Evolutionary conservation across 2,797 vertebrate species (phyloP).

Genomic region (Anguilla anguilla): DNA sequence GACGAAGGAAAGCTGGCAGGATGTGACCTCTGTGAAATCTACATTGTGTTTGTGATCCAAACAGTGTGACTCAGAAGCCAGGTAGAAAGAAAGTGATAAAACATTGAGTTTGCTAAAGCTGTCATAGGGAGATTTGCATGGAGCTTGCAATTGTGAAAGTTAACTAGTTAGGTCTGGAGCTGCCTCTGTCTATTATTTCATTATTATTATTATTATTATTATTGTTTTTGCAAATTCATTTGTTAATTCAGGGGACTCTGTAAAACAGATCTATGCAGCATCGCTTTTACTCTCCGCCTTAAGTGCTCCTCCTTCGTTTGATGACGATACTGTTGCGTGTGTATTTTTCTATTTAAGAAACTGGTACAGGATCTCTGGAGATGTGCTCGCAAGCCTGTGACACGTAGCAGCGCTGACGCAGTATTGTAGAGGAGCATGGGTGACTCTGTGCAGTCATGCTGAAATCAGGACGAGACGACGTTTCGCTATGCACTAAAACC

Average conservation of each 20-base stretch:
- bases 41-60: constrained; percentile 50
- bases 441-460: constrained; percentile 71
- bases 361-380: constrained; percentile 48
- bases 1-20: constrained; percentile 8
- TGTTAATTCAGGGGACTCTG: constrained; percentile 51
- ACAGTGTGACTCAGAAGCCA: constrained; percentile 20
- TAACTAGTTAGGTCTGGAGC: constrained; percentile 32
- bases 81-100: not conserved
- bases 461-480: constrained; percentile 57
- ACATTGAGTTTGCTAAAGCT: constrained; percentile 22
- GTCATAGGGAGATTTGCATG: constrained; percentile 26
- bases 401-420: constrained; percentile 63
- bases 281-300: constrained; percentile 66
- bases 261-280: constrained; percentile 55
- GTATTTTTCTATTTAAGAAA: constrained; percentile 62
- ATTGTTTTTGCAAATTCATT: not conserved
- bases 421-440: constrained; percentile 60
- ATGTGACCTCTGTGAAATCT: constrained; percentile 22
- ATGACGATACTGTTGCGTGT: constrained; percentile 57
- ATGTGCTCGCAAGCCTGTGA: constrained; percentile 57
- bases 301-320: constrained; percentile 58
- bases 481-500: constrained; percentile 92
- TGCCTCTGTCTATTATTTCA: constrained; percentile 16
- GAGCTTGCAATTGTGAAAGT: constrained; percentile 45
- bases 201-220: too few relatives aligned